Evolutionary conservation across 2,888 invertebrate species (phyloP).

Genomic region (Brenthis hecate): DNA sequence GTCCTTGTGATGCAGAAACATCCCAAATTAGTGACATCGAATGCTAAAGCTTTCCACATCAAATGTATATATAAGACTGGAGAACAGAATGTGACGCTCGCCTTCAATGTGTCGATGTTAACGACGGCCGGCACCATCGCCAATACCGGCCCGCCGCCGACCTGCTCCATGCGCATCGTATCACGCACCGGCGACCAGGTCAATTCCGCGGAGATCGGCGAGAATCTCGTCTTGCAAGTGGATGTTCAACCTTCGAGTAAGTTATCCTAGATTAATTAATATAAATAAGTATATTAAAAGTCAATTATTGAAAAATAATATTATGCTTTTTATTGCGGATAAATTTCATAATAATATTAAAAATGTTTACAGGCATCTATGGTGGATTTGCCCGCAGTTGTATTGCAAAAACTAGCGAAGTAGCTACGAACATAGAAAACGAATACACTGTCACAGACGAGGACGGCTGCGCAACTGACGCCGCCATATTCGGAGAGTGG

Average conservation of each 20-base stretch:
- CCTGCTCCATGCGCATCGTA: constrained; percentile 95
- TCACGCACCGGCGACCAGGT: constrained; percentile 93
- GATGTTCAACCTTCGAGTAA: constrained; percentile 90
- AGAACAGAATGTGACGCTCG: constrained; percentile 94
- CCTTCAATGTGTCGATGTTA: constrained; percentile 97
- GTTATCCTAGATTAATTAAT: constrained; percentile 44
- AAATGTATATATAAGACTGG: constrained; percentile 97
- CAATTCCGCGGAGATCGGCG: constrained; percentile 95
- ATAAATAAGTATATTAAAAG: not conserved
- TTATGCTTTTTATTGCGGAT: too few species aligned
- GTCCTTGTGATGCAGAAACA: constrained; percentile 97
- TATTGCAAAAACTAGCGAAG: constrained; percentile 95
- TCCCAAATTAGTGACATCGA: constrained; percentile 96
- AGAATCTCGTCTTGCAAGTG: constrained; percentile 92
- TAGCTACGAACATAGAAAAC: constrained; percentile 88
- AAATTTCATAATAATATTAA: not conserved
- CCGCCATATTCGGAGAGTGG: constrained; percentile 96
- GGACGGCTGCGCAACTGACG: constrained; percentile 96
- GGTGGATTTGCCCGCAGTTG: constrained; percentile 97
- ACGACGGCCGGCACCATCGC: constrained; percentile 97
- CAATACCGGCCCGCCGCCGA: constrained; percentile 96
- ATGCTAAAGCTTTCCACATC: constrained; percentile 97
- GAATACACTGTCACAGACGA: constrained; percentile 96
- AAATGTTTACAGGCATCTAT: constrained; percentile 86
- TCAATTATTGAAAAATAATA: too few species aligned